Conservation (phyloP, 2,797 vertebrate genomes). For the Pseudomugil tenellus region DNA sequence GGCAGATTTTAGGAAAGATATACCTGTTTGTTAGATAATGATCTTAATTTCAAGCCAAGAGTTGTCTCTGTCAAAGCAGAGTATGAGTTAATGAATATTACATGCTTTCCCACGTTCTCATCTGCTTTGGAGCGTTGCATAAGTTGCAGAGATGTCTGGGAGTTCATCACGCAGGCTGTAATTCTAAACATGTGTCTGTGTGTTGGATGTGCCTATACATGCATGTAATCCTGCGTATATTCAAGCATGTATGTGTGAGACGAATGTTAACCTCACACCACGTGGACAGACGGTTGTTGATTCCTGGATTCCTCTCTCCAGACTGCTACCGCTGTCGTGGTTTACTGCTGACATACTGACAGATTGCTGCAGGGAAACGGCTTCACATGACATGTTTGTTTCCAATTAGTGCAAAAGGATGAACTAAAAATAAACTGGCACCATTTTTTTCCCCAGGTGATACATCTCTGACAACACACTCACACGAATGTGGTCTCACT, state of each 20-base stretch:
- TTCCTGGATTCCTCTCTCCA: constrained; percentile 73
- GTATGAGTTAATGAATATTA: constrained; percentile 39
- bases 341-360: constrained; percentile 63
- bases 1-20: constrained; percentile 20
- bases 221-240: constrained; percentile 52
- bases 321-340: constrained; percentile 60
- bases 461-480: constrained; percentile 32
- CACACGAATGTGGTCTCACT: constrained; percentile 50
- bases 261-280: constrained; percentile 62
- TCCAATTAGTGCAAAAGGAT: constrained; percentile 64
- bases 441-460: constrained; percentile 66
- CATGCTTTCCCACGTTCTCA: constrained; percentile 53
- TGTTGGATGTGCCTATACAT: constrained; percentile 43
- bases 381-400: constrained; percentile 71
- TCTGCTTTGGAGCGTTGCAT: constrained; percentile 65
- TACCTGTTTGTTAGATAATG: constrained; percentile 31
- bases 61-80: constrained; percentile 10
- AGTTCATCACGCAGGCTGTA: constrained; percentile 72
- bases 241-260: constrained; percentile 39
- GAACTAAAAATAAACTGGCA: constrained; percentile 57
- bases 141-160: constrained; percentile 64
- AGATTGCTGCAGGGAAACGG: constrained; percentile 62
- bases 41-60: background rate
- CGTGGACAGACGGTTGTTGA: constrained; percentile 71
- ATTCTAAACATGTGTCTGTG: constrained; percentile 76